Evolutionary conservation across 2,113 vertebrate genomes (phyloP), one percentile per base, ranked within the genome.

Genomic region (Fulmarus glacialis): DNA sequence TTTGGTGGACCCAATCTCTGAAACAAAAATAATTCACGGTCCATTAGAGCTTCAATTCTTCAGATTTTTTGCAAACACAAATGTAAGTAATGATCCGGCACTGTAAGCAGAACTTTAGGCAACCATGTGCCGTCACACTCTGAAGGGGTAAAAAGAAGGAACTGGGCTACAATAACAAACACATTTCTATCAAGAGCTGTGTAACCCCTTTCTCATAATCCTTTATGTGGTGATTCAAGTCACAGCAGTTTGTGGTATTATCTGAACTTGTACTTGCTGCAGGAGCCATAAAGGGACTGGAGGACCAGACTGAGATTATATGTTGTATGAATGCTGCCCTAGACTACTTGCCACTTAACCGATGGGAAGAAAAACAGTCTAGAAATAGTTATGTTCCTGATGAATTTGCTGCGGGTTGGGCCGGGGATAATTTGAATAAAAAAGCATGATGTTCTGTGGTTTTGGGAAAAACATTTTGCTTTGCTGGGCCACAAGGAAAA

Each of bases 1-100:
- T 99, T 99, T 7, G 99, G 97, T 0, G 99, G 99, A 27, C 99
- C 99, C 91, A 99, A 91, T 97, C 99, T 99, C 99, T 99, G 98
- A 91, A 98, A 98, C n/a, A 96, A 56, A 97, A 96, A 97, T 63
- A 12, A 82, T 67, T 91, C 36, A 55, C 4, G 4, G 53, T 38
- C 21, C 42, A 67, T 93, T 87, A 96, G 43, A 52, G 22, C 14
- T 45, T 74, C 73, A 72, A 27, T 73, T 89, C 32, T 72, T 81
- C 47, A 50, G 13, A 34, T 43, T 20, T 45, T 64, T 90, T 72
- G 45, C 48, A 79, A 70, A 93, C 34, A 82, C 1, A 2, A 85
- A 87, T 23, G 34, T n/a, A 90, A 63, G 63, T 42, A 63, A 34
- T 27, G 48, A 86, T 34, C 23, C 90, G 79, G 13, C 36, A n/a